Conservation (phyloP, 2,888 invertebrate genomes). For the Escarpia spicata region DNA sequence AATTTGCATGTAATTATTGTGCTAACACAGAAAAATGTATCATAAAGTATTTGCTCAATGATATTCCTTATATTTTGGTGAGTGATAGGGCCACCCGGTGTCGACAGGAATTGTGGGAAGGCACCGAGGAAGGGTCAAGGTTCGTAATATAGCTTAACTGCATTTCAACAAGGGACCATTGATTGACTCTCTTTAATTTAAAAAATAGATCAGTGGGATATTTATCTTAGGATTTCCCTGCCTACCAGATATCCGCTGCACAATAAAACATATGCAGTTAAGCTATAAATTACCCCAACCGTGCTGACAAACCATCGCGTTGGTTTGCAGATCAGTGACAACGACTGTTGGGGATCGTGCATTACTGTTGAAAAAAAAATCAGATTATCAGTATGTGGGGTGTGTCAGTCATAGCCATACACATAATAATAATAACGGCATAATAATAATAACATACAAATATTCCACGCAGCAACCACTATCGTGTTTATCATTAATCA, state of each 20-base stretch:
- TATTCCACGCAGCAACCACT: too few relatives aligned
- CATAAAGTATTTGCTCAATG: background rate
- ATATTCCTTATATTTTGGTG: background rate
- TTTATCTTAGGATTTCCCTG: too few relatives aligned
- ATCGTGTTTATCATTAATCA: too few relatives aligned
- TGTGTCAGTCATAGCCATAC: too few relatives aligned
- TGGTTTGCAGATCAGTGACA: background rate
- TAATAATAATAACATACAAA: too few relatives aligned
- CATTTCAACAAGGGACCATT: background rate
- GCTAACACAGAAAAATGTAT: background rate
- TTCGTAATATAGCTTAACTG: background rate
- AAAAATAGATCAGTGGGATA: too few relatives aligned
- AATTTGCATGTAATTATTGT: background rate
- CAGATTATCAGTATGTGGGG: too few relatives aligned
- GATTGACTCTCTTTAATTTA: background rate
- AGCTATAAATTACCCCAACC: background rate
- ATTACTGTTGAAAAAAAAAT: too few relatives aligned
- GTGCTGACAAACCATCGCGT: background rate
- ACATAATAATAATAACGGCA: too few relatives aligned
- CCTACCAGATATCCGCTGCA: background rate
- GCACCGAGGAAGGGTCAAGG: background rate
- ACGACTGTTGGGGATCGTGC: background rate
- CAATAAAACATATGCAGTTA: background rate
- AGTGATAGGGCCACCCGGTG: background rate
- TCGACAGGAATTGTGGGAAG: background rate